Percentiles rank a stretch among this genome's conserved stretches.
Conservation (phyloP, 2,888 invertebrate genomes). For the Aspidapion aeneum region DNA sequence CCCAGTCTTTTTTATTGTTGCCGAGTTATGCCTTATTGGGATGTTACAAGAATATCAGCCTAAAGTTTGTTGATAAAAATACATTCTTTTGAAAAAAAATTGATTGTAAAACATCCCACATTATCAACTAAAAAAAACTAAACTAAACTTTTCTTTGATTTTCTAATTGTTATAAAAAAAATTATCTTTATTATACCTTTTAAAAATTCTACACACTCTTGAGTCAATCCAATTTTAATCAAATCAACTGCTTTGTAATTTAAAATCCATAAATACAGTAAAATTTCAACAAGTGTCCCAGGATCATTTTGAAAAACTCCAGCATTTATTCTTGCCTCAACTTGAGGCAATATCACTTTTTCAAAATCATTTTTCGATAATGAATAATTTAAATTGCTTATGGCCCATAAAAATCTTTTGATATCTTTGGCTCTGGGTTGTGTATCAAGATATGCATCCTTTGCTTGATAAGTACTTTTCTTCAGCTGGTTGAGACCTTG, state of each 20-base stretch:
- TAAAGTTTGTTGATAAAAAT: too few relatives aligned
- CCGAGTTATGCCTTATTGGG: too few relatives aligned
- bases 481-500: constrained; percentile 37
- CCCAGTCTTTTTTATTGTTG: too few relatives aligned
- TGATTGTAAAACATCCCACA: too few relatives aligned
- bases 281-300: constrained; percentile 39
- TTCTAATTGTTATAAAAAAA: too few relatives aligned
- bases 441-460: constrained; percentile 28
- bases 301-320: constrained; percentile 36
- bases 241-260: constrained; percentile 39
- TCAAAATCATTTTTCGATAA: constrained; percentile 33
- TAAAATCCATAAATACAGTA: constrained; percentile 48
- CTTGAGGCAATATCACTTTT: constrained; percentile 38
- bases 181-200: constrained; percentile 30
- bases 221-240: constrained; percentile 35
- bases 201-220: constrained; percentile 25
- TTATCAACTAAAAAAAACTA: too few relatives aligned
- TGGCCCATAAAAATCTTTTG: constrained; percentile 47
- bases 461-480: constrained; percentile 25
- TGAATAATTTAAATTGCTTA: constrained; percentile 40
- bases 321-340: constrained; percentile 32
- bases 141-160: too few relatives aligned
- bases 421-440: constrained; percentile 47
- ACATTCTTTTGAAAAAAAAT: too few relatives aligned
- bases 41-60: too few relatives aligned